These are phyloP conservation scores for Aphis gossypii DNA, from an alignment of 1,140 invertebrate species.

Conservation along the genomic window DNA sequence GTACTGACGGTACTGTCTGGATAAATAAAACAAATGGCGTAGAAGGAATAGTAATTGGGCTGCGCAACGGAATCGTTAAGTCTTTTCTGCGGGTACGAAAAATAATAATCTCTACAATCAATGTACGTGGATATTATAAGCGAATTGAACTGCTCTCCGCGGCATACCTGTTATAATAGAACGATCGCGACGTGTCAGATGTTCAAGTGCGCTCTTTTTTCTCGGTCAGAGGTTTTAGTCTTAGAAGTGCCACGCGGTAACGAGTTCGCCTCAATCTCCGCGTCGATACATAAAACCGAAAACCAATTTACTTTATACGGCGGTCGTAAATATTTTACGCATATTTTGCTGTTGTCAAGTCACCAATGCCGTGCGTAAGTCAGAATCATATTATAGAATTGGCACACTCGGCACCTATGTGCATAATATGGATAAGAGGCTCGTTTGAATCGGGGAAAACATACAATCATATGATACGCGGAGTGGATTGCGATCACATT, in stretches of 20 bases:
- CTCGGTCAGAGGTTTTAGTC: not conserved
- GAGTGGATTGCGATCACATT: not conserved
- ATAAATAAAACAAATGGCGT: not conserved
- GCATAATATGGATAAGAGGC: not conserved
- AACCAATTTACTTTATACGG: not conserved
- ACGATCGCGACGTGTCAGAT: not conserved
- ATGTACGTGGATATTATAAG: not conserved
- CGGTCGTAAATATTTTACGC: constrained; percentile 18
- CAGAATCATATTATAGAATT: not conserved
- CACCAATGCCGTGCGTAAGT: not conserved
- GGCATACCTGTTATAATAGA: not conserved
- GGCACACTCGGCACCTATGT: too few relatives aligned
- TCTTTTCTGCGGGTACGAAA: not conserved
- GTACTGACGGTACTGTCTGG: not conserved
- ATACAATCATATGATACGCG: not conserved
- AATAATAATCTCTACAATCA: not conserved
- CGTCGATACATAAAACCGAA: not conserved
- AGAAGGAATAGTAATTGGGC: not conserved
- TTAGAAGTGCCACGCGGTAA: not conserved
- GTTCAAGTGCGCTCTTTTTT: not conserved
- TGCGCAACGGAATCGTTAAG: not conserved
- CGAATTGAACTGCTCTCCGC: not conserved
- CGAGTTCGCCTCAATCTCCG: not conserved
- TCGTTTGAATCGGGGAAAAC: not conserved
- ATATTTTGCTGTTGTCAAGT: not conserved